phyloP scores from a whole-genome alignment of 1,140 invertebrate species.

The Ceratosolen solmsi region DNA sequence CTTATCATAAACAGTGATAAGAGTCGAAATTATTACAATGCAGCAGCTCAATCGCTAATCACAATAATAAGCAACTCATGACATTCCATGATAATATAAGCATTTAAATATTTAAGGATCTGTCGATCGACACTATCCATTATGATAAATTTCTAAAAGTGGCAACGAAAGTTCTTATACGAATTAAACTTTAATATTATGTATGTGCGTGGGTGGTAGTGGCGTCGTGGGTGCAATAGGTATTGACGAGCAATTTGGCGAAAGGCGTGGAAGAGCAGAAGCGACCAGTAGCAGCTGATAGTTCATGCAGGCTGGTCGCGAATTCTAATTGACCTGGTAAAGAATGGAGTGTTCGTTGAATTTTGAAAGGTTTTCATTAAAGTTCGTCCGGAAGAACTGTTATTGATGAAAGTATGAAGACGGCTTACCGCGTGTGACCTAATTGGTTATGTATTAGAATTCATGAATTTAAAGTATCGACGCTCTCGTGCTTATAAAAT shows the following conservation, averaged over 20 bases:
- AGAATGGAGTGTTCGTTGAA: constrained; percentile 64
- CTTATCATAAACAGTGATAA: no score
- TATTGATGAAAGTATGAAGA: neutral
- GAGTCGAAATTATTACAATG: no score
- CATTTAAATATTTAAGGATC: no score
- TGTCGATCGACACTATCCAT: no score
- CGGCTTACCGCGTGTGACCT: constrained; percentile 53
- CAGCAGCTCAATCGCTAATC: no score
- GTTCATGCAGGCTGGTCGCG: constrained; percentile 58
- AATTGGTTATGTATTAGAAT: constrained; percentile 61
- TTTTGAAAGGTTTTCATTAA: constrained; percentile 70
- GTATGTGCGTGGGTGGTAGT: neutral
- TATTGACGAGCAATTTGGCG: constrained; percentile 25
- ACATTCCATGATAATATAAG: no score
- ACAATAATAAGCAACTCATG: no score
- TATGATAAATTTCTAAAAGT: no score
- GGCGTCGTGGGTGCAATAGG: neutral
- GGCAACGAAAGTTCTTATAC: neutral
- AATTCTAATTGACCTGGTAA: constrained; percentile 67
- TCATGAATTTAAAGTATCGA: constrained; percentile 59
- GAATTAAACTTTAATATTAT: neutral
- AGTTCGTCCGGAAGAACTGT: constrained; percentile 12
- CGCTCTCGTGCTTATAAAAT: neutral
- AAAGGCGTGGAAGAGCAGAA: neutral
- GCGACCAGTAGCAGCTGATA: constrained; percentile 41